Evolutionary conservation across 2,797 vertebrate genomes (phyloP).

Genomic region (Poeciliopsis presidionis): DNA sequence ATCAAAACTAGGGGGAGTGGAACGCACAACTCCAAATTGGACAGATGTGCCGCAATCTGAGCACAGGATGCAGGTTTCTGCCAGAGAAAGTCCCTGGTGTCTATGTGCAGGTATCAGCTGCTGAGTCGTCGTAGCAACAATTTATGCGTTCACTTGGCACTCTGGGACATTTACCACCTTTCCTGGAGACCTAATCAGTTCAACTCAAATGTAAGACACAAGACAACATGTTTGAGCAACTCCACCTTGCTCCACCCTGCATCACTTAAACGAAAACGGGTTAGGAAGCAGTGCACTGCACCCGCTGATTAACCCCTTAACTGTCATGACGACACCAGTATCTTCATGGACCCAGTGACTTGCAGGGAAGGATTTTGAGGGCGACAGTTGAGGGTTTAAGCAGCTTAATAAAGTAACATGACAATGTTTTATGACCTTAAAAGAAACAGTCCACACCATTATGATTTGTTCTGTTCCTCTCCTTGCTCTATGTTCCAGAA

Average conservation of each 20-base stretch:
- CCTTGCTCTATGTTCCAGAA: neutral
- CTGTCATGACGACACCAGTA: too few species aligned
- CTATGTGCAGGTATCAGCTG: neutral
- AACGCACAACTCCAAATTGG: neutral
- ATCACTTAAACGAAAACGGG: neutral
- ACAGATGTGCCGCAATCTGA: neutral
- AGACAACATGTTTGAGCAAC: neutral
- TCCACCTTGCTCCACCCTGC: neutral
- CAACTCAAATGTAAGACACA: neutral
- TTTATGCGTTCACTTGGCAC: neutral
- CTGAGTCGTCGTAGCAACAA: neutral
- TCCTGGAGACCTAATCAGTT: neutral
- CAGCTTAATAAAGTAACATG: neutral
- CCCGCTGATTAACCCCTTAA: too few species aligned
- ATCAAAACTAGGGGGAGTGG: neutral
- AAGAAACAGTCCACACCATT: neutral
- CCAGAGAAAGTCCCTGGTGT: neutral
- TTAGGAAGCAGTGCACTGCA: neutral
- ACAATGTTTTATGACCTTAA: neutral
- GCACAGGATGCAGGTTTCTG: neutral
- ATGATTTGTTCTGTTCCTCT: neutral
- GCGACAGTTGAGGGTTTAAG: too few species aligned
- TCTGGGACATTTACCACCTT: neutral
- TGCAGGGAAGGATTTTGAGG: too few species aligned
- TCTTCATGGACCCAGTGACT: too few species aligned